These are phyloP conservation scores for Gandaritis pyraliata DNA, from an alignment of 2,888 invertebrate species.

Conservation along the genomic window DNA sequence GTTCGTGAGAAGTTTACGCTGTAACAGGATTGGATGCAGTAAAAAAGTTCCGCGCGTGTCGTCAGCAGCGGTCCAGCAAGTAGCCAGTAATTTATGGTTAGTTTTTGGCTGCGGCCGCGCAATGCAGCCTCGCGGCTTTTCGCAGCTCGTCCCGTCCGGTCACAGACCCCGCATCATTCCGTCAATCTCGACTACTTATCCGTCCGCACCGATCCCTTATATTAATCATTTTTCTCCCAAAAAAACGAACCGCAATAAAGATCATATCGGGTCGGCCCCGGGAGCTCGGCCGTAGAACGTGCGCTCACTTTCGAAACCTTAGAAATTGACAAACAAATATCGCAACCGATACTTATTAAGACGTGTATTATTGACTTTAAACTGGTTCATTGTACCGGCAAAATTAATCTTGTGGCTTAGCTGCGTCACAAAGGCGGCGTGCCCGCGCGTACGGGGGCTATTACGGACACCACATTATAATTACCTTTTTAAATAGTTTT, in stretches of 20 bases:
- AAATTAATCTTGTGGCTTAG: constrained; percentile 83
- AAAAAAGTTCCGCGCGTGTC: constrained; percentile 79
- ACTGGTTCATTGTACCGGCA: constrained; percentile 78
- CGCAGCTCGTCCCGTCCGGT: constrained; percentile 66
- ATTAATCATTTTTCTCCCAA: constrained; percentile 78
- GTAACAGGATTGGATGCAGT: constrained; percentile 75
- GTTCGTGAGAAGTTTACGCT: constrained; percentile 79
- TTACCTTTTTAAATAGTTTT: constrained; percentile 84
- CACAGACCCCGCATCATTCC: constrained; percentile 80
- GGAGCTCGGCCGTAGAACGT: constrained; percentile 53
- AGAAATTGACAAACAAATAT: constrained; percentile 77
- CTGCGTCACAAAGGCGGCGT: constrained; percentile 77
- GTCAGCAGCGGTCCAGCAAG: constrained; percentile 75
- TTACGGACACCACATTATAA: constrained; percentile 80
- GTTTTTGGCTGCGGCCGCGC: constrained; percentile 81
- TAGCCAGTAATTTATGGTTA: constrained; percentile 85
- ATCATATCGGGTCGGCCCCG: constrained; percentile 70
- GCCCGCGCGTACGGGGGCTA: constrained; percentile 78
- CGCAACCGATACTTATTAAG: constrained; percentile 76
- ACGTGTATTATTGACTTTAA: constrained; percentile 75
- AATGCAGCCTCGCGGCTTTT: constrained; percentile 81
- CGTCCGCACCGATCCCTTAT: constrained; percentile 76
- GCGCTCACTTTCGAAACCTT: constrained; percentile 69
- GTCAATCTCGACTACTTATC: constrained; percentile 83
- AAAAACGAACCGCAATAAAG: constrained; percentile 73